Evolutionary conservation across 2,113 vertebrate species (phyloP), one percentile per base, ranked within the genome.

Genomic region (Odocoileus hemionus): DNA sequence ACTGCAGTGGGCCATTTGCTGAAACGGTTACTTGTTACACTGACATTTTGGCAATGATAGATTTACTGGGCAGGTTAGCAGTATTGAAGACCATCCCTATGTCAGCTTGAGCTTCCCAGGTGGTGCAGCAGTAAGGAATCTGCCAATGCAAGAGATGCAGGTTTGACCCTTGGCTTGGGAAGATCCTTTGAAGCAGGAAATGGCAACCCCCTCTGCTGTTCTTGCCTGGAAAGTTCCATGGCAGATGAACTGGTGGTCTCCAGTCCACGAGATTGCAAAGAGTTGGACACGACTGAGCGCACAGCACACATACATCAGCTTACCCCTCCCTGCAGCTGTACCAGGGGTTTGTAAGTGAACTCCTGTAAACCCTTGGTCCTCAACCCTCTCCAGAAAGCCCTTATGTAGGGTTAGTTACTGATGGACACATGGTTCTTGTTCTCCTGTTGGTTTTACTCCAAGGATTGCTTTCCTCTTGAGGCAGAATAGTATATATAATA

Each of bases 111-210:
- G 19, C 67, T 70, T 70, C n/a, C 67, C n/a, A 70, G n/a, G 67
- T 70, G 67, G 67, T 39, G 67, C 67, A 39, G 19, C 39, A 19
- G n/a, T 39, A 74, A 39, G 19, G 21, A 39, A 39, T 39, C 67
- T 13, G 67, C 36, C 67, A 6, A 2, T 74, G 1, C n/a, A 74
- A 25, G 67, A 74, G 67, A 6, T 0, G 0, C n/a, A 25, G 67
- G 5, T 39, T 74, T 11, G 0, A 13, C 39, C 21, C 67, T 74
- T 74, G 67, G 36, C 67, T 39, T 74, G 67, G 67, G 21, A 74
- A 74, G 21, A 74, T 74, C 36, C n/a, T 70, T 74, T 11, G 3
- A 74, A 74, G 10, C 13, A 74, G 67, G 67, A 13, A 74, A 39
- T 74, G 36, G 10, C 67, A 39, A 74, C 67, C 67, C 5, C 1